A percentile compares a stretch with the other conserved stretches of the same genome.
These are phyloP conservation scores for Drosophila maculinotata DNA, from an alignment of 2,888 invertebrate genomes.

Conservation along the genomic window DNA sequence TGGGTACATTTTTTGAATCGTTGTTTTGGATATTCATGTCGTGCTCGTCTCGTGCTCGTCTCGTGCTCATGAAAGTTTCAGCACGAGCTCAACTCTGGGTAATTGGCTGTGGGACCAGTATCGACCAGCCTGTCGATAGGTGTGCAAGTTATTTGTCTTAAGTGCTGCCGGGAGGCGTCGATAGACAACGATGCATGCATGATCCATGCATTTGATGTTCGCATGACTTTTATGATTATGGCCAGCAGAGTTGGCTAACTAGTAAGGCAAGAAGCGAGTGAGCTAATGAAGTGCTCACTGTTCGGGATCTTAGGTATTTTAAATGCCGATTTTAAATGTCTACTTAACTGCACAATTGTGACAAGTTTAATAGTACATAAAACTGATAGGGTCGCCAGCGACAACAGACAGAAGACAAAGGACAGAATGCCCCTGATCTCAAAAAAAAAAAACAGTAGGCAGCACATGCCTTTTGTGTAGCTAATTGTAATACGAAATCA, in stretches of 20 bases:
- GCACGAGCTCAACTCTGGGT: constrained; percentile 8
- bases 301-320: constrained; percentile 16
- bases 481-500: constrained; percentile 78
- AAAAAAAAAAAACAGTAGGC: constrained; percentile 55
- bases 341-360: constrained; percentile 72
- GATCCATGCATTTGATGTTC: constrained; percentile 33
- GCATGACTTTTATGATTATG: constrained; percentile 55
- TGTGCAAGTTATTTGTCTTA: constrained; percentile 78
- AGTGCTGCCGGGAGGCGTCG: constrained; percentile 69
- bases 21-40: too few species aligned
- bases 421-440: constrained; percentile 5
- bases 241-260: constrained; percentile 1
- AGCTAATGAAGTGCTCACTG: constrained; percentile 69
- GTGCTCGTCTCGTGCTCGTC: not conserved
- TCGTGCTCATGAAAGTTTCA: not conserved
- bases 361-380: constrained; percentile 60
- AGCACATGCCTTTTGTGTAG: constrained; percentile 70
- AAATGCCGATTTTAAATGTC: constrained; percentile 44
- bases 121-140: constrained; percentile 62
- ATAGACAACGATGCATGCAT: constrained; percentile 26
- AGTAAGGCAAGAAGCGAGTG: not conserved
- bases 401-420: constrained; percentile 30
- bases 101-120: constrained; percentile 7
- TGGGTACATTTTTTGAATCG: too few species aligned
- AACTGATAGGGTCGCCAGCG: constrained; percentile 52